Conservation (phyloP, 2,113 vertebrate genomes). For the Myrmecophaga tridactyla region DNA sequence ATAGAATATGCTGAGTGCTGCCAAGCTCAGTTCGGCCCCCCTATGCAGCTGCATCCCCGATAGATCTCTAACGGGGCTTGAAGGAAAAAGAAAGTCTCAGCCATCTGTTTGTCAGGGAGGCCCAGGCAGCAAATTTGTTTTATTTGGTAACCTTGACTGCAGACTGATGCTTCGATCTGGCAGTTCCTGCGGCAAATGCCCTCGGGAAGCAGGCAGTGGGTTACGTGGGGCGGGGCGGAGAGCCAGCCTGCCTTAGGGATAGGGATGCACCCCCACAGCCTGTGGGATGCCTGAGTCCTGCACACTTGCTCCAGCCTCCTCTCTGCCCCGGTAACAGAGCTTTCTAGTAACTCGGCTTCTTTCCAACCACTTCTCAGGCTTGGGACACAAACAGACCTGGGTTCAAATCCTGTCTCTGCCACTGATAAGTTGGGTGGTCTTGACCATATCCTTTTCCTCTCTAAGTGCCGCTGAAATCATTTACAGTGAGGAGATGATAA, state of each 20-base stretch:
- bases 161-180: background rate
- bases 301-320: background rate
- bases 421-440: background rate
- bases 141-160: slow-evolving; percentile 30
- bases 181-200: background rate
- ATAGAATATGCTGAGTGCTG: slow-evolving; percentile 41
- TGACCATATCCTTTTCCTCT: background rate
- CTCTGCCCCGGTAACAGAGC: background rate
- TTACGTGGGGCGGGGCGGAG: background rate
- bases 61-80: slow-evolving; percentile 31
- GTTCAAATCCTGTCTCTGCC: background rate
- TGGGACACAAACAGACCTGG: background rate
- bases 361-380: background rate
- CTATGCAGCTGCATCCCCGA: background rate
- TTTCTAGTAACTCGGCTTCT: background rate
- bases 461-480: background rate
- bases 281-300: background rate
- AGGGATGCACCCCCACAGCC: background rate
- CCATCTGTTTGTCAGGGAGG: slow-evolving; percentile 30
- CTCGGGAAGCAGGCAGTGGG: background rate
- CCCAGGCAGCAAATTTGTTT: background rate
- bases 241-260: background rate
- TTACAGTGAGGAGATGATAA: background rate
- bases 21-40: background rate
- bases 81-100: slow-evolving; percentile 52